phyloP scores from a whole-genome alignment of 2,888 invertebrate genomes.

The Cremastobaeus sp. region DNA sequence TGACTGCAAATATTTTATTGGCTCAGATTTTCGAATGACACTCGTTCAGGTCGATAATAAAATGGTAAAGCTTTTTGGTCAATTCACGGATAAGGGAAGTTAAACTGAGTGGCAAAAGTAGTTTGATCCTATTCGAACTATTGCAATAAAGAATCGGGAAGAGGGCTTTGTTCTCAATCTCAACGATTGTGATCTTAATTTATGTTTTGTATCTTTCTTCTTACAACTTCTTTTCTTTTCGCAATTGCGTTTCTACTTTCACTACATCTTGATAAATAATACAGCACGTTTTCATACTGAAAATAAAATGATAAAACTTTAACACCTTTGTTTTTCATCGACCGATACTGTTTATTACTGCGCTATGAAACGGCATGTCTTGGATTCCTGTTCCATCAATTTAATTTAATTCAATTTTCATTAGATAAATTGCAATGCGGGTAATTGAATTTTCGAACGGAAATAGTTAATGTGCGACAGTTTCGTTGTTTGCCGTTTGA shows the following conservation, averaged over 20 bases:
- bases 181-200: constrained; percentile 64
- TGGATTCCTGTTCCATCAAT: no score
- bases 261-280: constrained; percentile 35
- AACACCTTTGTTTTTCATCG: no score
- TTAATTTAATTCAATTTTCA: no score
- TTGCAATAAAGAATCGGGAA: constrained; percentile 67
- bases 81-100: constrained; percentile 62
- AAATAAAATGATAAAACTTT: no score
- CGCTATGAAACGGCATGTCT: no score
- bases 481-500: constrained; percentile 14
- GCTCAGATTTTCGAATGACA: constrained; percentile 2
- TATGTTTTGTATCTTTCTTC: constrained; percentile 64
- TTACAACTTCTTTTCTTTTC: constrained; percentile 32
- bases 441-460: background rate
- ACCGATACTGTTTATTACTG: no score
- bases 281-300: no score
- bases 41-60: constrained; percentile 45
- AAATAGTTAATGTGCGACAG: constrained; percentile 18
- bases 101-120: constrained; percentile 69
- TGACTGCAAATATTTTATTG: background rate
- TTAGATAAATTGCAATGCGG: no score
- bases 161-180: constrained; percentile 63
- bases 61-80: constrained; percentile 46
- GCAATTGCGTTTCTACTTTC: constrained; percentile 29
- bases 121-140: constrained; percentile 68